Conservation (phyloP, 30 jellyfish, hydroid and myxozoan species). For the Chrysaora quinquecirrha region DNA sequence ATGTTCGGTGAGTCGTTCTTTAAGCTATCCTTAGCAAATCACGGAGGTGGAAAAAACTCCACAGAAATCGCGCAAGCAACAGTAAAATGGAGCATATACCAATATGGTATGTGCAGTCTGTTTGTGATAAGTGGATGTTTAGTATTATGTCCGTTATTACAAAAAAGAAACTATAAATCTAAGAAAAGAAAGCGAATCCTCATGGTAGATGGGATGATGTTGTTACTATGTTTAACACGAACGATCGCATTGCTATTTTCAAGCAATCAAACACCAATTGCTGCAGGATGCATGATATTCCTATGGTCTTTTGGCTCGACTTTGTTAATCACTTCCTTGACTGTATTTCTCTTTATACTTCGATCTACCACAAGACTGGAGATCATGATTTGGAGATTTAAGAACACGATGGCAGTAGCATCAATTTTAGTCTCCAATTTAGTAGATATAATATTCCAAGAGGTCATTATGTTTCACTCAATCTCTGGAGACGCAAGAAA, state of each 20-base stretch:
- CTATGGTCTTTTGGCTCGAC: slow-evolving; percentile 56
- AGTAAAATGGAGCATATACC: slow-evolving; percentile 42
- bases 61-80: not conserved
- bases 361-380: slow-evolving; percentile 58
- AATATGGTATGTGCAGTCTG: slow-evolving; percentile 40
- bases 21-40: not conserved
- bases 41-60: not conserved
- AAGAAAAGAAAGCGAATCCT: slow-evolving; percentile 47
- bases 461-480: slow-evolving; percentile 19
- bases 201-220: slow-evolving; percentile 28
- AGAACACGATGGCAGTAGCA: slow-evolving; percentile 36
- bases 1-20: not conserved
- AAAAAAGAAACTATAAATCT: slow-evolving; percentile 50
- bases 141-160: slow-evolving; percentile 55
- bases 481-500: not conserved
- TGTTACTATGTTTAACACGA: slow-evolving; percentile 32
- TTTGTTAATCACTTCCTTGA: slow-evolving; percentile 6
- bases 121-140: slow-evolving; percentile 47
- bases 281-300: slow-evolving; percentile 31
- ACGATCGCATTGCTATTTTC: slow-evolving; percentile 36
- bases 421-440: slow-evolving; percentile 8
- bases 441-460: slow-evolving; percentile 12
- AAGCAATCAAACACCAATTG: slow-evolving; percentile 12
- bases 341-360: slow-evolving; percentile 48
- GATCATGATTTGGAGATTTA: slow-evolving; percentile 34